Conservation (phyloP, 2,888 invertebrate genomes). For the Leucoma salicis region DNA sequence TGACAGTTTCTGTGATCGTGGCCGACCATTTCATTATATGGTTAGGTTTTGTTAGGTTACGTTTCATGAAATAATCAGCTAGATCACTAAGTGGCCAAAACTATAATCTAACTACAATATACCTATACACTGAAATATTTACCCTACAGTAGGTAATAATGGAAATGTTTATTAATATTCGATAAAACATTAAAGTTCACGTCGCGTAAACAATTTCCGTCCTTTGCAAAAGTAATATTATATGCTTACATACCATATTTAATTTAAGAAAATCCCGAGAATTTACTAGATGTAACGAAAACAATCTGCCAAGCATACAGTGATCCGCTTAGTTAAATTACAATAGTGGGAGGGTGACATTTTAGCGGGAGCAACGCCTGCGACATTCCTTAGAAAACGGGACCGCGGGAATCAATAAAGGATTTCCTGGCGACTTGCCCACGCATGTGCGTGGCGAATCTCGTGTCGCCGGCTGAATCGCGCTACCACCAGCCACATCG, state of each 20-base stretch:
- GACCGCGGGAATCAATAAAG: conserved; percentile 82
- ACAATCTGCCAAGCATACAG: conserved; percentile 50
- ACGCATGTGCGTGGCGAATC: conserved; percentile 78
- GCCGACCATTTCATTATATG: no score
- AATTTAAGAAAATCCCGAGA: conserved; percentile 36
- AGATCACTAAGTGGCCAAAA: no score
- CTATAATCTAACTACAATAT: no score
- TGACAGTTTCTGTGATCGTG: no score
- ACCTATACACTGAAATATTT: no score
- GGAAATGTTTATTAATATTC: no score
- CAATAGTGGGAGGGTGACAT: conserved; percentile 60
- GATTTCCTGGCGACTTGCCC: conserved; percentile 81
- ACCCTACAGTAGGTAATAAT: no score
- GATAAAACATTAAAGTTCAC: no score
- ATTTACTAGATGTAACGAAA: conserved; percentile 48
- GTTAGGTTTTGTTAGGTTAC: no score
- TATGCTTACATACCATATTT: conserved; percentile 16
- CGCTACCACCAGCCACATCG: conserved; percentile 18
- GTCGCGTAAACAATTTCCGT: no score
- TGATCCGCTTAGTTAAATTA: conserved; percentile 67
- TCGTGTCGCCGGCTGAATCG: conserved; percentile 32
- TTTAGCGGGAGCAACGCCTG: conserved; percentile 74
- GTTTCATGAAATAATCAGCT: no score
- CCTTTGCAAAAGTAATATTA: conserved; percentile 23
- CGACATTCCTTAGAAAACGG: conserved; percentile 77